phyloP scores from a whole-genome alignment of 2,113 vertebrate species.

The Myotis davidii region DNA sequence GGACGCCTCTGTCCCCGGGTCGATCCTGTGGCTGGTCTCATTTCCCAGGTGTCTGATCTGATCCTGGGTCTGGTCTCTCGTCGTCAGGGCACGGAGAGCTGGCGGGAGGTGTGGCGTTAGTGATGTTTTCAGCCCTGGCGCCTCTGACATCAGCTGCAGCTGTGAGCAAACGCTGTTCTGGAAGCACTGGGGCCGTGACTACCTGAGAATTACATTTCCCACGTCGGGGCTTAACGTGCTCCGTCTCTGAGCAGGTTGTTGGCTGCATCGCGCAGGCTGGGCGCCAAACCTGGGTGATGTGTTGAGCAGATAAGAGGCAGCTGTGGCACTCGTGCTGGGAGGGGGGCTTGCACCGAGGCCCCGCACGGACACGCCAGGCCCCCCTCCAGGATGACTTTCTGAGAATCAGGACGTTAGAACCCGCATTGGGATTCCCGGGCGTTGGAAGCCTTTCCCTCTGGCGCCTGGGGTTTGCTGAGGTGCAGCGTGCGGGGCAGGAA shows the following conservation, averaged over 20 bases:
- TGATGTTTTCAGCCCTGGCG: not conserved
- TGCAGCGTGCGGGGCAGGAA: too few relatives aligned
- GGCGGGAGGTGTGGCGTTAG: not conserved
- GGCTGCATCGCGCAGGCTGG: not conserved
- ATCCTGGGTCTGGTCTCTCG: not conserved
- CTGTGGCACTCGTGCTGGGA: not conserved
- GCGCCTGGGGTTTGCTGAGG: not conserved
- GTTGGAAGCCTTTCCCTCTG: not conserved
- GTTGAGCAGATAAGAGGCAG: not conserved
- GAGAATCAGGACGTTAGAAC: not conserved
- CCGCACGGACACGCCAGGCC: not conserved
- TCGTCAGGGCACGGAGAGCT: rapidly evolving
- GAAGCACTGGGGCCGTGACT: not conserved
- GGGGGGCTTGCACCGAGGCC: too few relatives aligned
- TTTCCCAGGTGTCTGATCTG: not conserved
- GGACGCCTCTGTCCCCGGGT: not conserved
- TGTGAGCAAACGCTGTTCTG: not conserved
- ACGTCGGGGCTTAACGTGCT: not conserved
- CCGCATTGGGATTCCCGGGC: rapidly evolving
- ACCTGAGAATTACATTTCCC: not conserved
- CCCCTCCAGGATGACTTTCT: rapidly evolving
- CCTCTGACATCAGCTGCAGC: too few relatives aligned
- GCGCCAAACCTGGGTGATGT: not conserved
- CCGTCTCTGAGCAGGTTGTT: not conserved
- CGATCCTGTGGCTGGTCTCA: too few relatives aligned